Percentiles rank a stretch among this genome's conserved stretches.
phyloP scores from a whole-genome alignment of 1,140 invertebrate species.

The Paralvinella palmiformis region DNA sequence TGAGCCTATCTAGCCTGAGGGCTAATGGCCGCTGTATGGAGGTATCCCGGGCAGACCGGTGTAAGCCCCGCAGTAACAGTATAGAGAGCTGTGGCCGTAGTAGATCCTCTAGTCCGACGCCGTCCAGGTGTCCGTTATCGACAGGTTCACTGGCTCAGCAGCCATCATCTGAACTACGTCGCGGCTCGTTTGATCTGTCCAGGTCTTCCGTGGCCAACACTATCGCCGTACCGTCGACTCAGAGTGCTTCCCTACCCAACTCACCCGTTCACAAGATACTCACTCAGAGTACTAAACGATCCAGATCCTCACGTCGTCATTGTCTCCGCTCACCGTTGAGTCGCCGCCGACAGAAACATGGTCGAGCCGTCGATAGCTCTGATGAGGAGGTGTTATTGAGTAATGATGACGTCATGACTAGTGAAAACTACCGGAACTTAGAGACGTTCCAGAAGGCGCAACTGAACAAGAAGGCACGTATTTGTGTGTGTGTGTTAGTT shows the following conservation, averaged over 20 bases:
- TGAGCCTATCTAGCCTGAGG: neutral
- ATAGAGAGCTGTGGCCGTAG: too few relatives aligned
- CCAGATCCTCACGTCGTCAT: neutral
- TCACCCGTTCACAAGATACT: conserved; percentile 29
- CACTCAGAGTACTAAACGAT: neutral
- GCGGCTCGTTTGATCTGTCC: too few relatives aligned
- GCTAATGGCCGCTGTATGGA: neutral
- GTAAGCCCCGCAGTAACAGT: too few relatives aligned
- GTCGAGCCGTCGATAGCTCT: conserved; percentile 72
- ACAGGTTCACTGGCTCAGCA: too few relatives aligned
- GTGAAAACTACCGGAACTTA: conserved; percentile 74
- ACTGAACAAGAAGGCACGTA: conserved; percentile 77
- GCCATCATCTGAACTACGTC: too few relatives aligned
- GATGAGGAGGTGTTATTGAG: conserved; percentile 70
- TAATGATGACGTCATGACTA: conserved; percentile 55
- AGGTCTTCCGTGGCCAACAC: too few relatives aligned
- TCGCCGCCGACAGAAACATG: conserved; percentile 50
- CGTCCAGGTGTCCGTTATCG: too few relatives aligned
- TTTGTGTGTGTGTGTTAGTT: too few relatives aligned
- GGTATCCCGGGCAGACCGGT: neutral
- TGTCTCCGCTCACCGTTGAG: conserved; percentile 58
- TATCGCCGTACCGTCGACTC: too few relatives aligned
- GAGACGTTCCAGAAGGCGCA: conserved; percentile 94
- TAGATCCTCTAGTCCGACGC: too few relatives aligned
- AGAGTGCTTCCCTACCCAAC: conserved; percentile 36